Evolutionary conservation across 2,888 invertebrate species (phyloP), one percentile per base, ranked within the genome.

Genomic region (Falcaria lacertinaria): DNA sequence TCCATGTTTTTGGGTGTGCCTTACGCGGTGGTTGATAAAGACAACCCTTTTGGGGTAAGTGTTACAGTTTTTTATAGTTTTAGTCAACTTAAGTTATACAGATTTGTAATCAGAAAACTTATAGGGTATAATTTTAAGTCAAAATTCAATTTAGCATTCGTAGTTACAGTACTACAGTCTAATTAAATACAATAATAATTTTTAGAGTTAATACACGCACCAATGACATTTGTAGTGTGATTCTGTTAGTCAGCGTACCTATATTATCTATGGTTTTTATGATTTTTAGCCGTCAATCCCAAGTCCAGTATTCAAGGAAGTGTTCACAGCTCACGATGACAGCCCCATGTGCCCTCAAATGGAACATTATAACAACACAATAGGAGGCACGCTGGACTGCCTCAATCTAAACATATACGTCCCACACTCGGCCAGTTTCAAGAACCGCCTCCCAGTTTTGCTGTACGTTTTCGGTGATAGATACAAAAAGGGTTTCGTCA

Each of bases 351-450:
- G 73, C 33, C 71, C 71, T 8, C 71, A 73, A 59, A 39, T 50
- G 4, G 66, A 68, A 35, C 48, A 58, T 34, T 52, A 60, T 66
- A 41, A 80, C 64, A 59, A 52, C 37, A 48, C 80, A 4, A 41
- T 55, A 69, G 25, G 78, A 57, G 66, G 90, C 66, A 35, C 76
- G 15, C 75, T 90, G 44, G 90, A 91, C 56, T 93, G 93, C 45
- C 79, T 93, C 0, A 90, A 89, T 48, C 58, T 93, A 4, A 93
- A 93, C 62, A 87, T 93, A 0, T 93, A 90, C 60, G 88, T 91
- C 2, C 91, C 91, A 1, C 55, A 60, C 33, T 40, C 28, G 7
- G 41, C 47, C 2, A 44, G 39, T 5, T n/a, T n/a, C n/a, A 33
- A 43, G 11, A 43, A 45, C 7, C 34, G 36, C 6, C 15, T 42